Conservation (phyloP, 2,113 vertebrate species). For the Heterochromis multidens region DNA sequence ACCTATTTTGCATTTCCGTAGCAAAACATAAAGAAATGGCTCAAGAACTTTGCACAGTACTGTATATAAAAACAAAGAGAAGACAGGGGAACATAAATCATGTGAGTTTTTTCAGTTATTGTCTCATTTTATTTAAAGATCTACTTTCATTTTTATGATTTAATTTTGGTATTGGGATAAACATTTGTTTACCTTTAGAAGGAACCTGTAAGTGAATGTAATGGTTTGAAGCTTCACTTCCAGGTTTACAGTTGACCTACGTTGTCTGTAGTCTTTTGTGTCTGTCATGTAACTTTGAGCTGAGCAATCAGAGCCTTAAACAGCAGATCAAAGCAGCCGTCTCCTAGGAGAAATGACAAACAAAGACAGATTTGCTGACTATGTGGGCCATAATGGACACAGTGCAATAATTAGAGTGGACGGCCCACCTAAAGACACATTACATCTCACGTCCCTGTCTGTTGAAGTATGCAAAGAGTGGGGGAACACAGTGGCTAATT, state of each 20-base stretch:
- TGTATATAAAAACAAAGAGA: too few species aligned
- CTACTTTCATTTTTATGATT: background rate
- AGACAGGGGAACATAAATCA: too few species aligned
- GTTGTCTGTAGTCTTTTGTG: conserved; percentile 6
- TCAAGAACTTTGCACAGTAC: too few species aligned
- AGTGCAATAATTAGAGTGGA: conserved; percentile 27
- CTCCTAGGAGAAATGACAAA: conserved; percentile 59
- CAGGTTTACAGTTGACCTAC: conserved; percentile 23
- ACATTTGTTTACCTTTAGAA: background rate
- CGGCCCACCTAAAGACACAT: conserved; percentile 32
- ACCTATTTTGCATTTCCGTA: too few species aligned
- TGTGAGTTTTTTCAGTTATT: too few species aligned
- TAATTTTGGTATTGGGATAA: background rate
- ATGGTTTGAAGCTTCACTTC: background rate
- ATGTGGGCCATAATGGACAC: conserved; percentile 30
- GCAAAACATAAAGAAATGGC: too few species aligned
- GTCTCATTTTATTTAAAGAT: too few species aligned
- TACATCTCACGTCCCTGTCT: conserved; percentile 41
- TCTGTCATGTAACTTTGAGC: conserved; percentile 9
- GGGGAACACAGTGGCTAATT: conserved; percentile 32
- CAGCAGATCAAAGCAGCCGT: conserved; percentile 65
- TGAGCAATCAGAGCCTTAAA: background rate
- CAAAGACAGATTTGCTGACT: conserved; percentile 55
- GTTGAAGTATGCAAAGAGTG: conserved; percentile 41
- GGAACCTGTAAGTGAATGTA: background rate